Conservation (phyloP, 2,113 vertebrate species). For the Petrocephalus zakoni region DNA sequence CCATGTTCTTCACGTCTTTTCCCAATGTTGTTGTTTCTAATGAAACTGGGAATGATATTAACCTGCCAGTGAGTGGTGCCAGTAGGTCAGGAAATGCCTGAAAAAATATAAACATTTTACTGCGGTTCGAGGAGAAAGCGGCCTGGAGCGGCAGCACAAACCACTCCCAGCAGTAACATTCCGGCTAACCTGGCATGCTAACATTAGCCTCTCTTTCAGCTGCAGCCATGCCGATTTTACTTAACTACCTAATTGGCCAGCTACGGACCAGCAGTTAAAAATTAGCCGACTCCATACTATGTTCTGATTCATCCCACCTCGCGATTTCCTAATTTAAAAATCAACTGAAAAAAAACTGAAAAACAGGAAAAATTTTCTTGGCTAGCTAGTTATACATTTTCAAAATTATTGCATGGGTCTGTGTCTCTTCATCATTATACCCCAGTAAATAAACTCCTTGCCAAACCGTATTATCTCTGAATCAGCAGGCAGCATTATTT, state of each 20-base stretch:
- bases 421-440: not conserved
- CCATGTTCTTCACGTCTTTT: not conserved
- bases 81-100: constrained; percentile 3
- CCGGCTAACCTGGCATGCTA: not conserved
- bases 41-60: not conserved
- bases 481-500: not conserved
- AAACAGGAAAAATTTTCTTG: not conserved
- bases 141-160: not conserved
- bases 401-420: not conserved
- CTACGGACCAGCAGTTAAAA: not conserved
- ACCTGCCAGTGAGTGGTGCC: not conserved
- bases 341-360: not conserved
- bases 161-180: not conserved
- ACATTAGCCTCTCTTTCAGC: not conserved
- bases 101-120: not conserved
- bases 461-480: not conserved
- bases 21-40: not conserved
- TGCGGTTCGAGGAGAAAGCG: not conserved
- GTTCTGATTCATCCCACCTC: not conserved
- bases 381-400: not conserved
- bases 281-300: not conserved
- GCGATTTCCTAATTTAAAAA: not conserved
- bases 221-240: not conserved
- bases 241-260: not conserved
- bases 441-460: not conserved